Evolutionary conservation across 2,113 vertebrate species (phyloP).

Genomic region (Salvelinus fontinalis): DNA sequence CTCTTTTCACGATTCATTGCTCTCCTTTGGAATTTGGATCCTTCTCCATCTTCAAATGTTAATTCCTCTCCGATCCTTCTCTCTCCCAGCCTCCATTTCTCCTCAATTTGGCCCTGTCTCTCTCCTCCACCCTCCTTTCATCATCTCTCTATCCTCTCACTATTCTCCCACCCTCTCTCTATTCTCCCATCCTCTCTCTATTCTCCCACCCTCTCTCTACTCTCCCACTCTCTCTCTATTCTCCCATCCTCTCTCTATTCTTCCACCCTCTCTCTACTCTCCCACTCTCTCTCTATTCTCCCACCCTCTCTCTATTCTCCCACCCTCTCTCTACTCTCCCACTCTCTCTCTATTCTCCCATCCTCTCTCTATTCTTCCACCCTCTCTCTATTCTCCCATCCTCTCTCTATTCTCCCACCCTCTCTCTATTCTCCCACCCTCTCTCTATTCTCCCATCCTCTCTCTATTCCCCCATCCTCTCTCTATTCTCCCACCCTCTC

Average conservation of each 20-base stretch:
- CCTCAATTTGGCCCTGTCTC: not conserved
- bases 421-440: not conserved
- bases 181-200: slow-evolving; percentile 7
- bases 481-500: slow-evolving; percentile 13
- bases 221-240: not conserved
- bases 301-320: not conserved
- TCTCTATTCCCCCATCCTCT: slow-evolving; percentile 9
- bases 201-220: slow-evolving; percentile 1
- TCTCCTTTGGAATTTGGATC: not conserved
- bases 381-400: not conserved
- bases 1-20: not conserved
- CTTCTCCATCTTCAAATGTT: not conserved
- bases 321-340: not conserved
- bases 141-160: slow-evolving; percentile 1
- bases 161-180: not conserved
- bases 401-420: slow-evolving; percentile 10
- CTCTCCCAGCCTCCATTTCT: slow-evolving; percentile 4
- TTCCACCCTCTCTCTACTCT: slow-evolving; percentile 22
- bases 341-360: slow-evolving; percentile 3
- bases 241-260: slow-evolving; percentile 16
- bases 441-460: not conserved
- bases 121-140: not conserved
- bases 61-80: slow-evolving; percentile 8
- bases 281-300: not conserved
- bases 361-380: not conserved